Evolutionary conservation across 2,888 invertebrate species (phyloP), one percentile per base, ranked within the genome.

Genomic region (Bombylius major): DNA sequence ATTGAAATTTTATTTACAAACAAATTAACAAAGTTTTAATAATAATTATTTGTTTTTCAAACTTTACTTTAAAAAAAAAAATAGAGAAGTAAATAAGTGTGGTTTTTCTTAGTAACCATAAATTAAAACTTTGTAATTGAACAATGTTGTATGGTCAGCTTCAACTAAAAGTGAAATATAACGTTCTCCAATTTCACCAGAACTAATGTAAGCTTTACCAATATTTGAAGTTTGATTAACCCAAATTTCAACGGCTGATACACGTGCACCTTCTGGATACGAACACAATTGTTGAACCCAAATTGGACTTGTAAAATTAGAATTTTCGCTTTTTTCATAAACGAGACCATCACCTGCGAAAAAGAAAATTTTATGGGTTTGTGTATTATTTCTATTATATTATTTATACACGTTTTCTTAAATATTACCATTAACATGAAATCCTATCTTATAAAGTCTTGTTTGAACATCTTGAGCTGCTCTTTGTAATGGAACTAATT

Each of bases 61-160:
- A n/a, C n/a, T n/a, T n/a, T n/a, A n/a, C n/a, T n/a, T n/a, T n/a
- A n/a, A n/a, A n/a, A n/a, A n/a, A n/a, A n/a, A n/a, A n/a, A 23
- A 23, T n/a, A n/a, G 23, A 23, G 23, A 23, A 23, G 3, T 42
- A 4, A 11, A 23, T 23, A 23, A 36, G 8, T 2, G 1, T 23
- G 23, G 3, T 23, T 39, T 48, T 53, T 23, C 23, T 3, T 23
- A 54, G 33, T 50, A 45, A 12, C 54, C 54, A 44, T 42, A 54
- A 33, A 54, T 50, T 12, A n/a, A 23, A 11, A 44, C 54, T 11
- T 34, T 54, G 42, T 54, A 54, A 13, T 44, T 7, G 12, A 54
- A 42, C n/a, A 14, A 33, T 8, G n/a, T 13, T 31, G 72, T 71
- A 56, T 66, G 61, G 4, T 36, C 49, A 7, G 58, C 55, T 50